These are phyloP conservation scores for Pyrocephalus nanus DNA, from an alignment of 2,797 vertebrate genomes.

Conservation along the genomic window DNA sequence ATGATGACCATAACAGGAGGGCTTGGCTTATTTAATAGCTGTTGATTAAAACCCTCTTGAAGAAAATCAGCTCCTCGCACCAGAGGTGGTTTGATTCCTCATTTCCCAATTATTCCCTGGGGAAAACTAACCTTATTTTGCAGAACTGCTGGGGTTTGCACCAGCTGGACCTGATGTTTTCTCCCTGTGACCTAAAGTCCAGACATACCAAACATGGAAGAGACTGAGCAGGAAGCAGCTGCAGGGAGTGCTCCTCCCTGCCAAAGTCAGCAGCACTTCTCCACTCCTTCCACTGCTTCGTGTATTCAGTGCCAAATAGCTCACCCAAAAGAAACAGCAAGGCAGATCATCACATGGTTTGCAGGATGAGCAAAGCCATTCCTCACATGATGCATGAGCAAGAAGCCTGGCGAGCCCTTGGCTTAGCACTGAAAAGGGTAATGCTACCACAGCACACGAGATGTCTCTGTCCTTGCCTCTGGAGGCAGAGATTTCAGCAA, in stretches of 20 bases:
- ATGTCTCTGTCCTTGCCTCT: background rate
- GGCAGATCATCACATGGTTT: background rate
- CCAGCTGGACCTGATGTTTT: background rate
- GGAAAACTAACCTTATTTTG: background rate
- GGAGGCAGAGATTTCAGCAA: background rate
- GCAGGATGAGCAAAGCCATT: background rate
- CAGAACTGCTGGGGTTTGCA: background rate
- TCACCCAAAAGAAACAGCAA: slow-evolving; percentile 16
- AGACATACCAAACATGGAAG: slow-evolving; percentile 11
- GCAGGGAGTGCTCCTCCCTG: background rate
- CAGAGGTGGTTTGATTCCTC: background rate
- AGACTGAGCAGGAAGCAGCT: slow-evolving; percentile 19
- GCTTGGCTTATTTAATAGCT: background rate
- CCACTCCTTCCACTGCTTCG: background rate
- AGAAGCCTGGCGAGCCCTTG: background rate
- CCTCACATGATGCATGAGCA: background rate
- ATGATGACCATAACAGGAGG: background rate
- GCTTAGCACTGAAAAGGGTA: background rate
- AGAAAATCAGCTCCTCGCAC: background rate
- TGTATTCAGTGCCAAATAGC: background rate
- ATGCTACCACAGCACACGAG: fast-evolving
- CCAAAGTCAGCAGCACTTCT: slow-evolving; percentile 26
- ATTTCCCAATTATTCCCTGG: background rate
- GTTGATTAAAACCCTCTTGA: background rate
- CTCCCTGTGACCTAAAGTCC: slow-evolving; percentile 10